phyloP scores from a whole-genome alignment of 2,888 invertebrate genomes.

The Apocheima hispidaria region DNA sequence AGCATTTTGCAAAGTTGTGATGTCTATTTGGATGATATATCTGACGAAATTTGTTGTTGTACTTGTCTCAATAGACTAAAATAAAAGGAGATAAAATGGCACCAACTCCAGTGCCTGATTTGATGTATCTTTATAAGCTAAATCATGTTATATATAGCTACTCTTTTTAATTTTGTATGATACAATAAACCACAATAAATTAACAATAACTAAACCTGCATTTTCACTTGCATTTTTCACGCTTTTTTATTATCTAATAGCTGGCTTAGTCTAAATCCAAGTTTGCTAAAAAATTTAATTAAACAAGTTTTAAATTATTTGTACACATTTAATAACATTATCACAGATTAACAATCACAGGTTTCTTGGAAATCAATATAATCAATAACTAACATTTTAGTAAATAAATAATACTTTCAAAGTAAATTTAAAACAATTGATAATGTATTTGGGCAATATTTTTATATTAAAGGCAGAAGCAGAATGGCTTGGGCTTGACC shows the following conservation, averaged over 20 bases:
- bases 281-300: constrained; percentile 1
- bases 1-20: not conserved
- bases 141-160: constrained; percentile 30
- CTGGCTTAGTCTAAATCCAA: not conserved
- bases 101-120: not conserved
- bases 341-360: constrained; percentile 63
- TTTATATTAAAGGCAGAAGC: constrained; percentile 86
- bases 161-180: constrained; percentile 54
- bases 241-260: not conserved
- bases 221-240: constrained; percentile 57
- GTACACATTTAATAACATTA: constrained; percentile 48
- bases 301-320: constrained; percentile 23
- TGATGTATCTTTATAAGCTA: not conserved
- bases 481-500: constrained; percentile 88
- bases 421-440: constrained; percentile 59
- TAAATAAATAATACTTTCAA: constrained; percentile 50
- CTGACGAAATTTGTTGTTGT: not conserved
- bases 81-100: not conserved
- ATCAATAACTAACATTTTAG: constrained; percentile 2
- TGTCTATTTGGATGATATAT: no score
- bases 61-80: not conserved
- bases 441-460: constrained; percentile 69
- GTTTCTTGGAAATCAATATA: constrained; percentile 39
- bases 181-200: constrained; percentile 58
- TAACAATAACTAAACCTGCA: constrained; percentile 49